Evolutionary conservation across 2,888 invertebrate genomes (phyloP).

Genomic region (Drosophila barbarae): DNA sequence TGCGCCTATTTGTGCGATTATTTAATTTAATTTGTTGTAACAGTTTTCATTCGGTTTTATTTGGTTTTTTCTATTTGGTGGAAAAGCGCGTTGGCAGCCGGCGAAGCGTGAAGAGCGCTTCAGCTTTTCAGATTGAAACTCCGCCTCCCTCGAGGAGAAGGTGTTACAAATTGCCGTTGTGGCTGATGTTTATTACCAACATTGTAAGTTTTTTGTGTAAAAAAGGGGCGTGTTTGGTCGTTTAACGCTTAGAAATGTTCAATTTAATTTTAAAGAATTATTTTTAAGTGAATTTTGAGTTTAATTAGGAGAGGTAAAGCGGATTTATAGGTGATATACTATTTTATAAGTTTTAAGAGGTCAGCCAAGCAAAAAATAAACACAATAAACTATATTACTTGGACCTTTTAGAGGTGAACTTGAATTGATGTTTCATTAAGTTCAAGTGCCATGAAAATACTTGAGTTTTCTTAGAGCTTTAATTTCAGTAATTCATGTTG

Average conservation of each 20-base stretch:
- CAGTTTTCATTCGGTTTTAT: conserved; percentile 50
- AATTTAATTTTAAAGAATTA: not conserved
- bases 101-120: conserved; percentile 66
- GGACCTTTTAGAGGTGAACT: not conserved
- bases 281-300: not conserved
- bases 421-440: not conserved
- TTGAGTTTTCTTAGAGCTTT: not conserved
- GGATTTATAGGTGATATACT: not conserved
- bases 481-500: too few relatives aligned
- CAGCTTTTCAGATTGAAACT: conserved; percentile 38
- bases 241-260: not conserved
- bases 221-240: conserved; percentile 47
- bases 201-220: conserved; percentile 41
- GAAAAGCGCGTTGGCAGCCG: conserved; percentile 51
- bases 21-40: conserved; percentile 73
- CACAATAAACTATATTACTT: not conserved
- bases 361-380: not conserved
- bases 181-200: conserved; percentile 43
- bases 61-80: conserved; percentile 19
- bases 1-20: conserved; percentile 55
- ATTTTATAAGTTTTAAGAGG: not conserved
- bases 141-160: conserved; percentile 36
- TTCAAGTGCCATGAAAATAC: not conserved
- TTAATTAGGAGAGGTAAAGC: not conserved
- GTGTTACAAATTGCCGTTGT: conserved; percentile 68